Evolutionary conservation across 2,888 invertebrate genomes (phyloP), one percentile per base, ranked within the genome.

Genomic region (Mythimna vitellina): DNA sequence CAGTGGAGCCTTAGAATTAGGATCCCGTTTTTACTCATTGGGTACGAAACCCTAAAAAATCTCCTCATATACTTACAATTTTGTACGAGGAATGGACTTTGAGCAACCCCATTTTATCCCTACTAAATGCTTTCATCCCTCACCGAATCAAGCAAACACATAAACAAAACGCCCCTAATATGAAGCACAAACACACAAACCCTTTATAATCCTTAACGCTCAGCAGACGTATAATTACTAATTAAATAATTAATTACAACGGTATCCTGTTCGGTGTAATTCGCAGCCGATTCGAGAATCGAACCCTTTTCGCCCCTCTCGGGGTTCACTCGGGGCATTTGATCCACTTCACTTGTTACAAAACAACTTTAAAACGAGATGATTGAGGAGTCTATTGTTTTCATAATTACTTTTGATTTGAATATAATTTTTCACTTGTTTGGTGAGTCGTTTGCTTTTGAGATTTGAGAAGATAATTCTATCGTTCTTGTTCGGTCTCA

Each of bases 241-340:
- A 88, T 87, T 87, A 86, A 86, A 88, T 87, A 87, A 88, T 88
- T 88, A 87, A 88, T 88, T 87, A 84, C 66, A 73, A 80, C 79
- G 74, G 85, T 83, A 84, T 84, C 85, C 73, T 67, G 79, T 83
- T 84, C 70, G 73, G 78, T 78, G 75, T 76, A 73, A 73, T 78
- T 73, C 67, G 54, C 73, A 75, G 62, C 58, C 70, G 76, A 77
- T 80, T 76, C 80, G 73, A 70, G 74, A 80, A 76, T 54, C 62
- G 72, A 70, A 74, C 84, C 81, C 75, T 65, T 69, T 71, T 22
- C 35, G 60, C 81, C 80, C 70, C 56, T 38, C 56, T 32, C 35
- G 66, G 77, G 80, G 77, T 69, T 53, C 73, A 58, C 62, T 75
- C 54, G 57, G 66, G 73, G 60, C 68, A 81, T 85, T 85, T 76